These are phyloP conservation scores for Caenorhabditis angaria DNA, from an alignment of 2,888 invertebrate species.

Conservation along the genomic window DNA sequence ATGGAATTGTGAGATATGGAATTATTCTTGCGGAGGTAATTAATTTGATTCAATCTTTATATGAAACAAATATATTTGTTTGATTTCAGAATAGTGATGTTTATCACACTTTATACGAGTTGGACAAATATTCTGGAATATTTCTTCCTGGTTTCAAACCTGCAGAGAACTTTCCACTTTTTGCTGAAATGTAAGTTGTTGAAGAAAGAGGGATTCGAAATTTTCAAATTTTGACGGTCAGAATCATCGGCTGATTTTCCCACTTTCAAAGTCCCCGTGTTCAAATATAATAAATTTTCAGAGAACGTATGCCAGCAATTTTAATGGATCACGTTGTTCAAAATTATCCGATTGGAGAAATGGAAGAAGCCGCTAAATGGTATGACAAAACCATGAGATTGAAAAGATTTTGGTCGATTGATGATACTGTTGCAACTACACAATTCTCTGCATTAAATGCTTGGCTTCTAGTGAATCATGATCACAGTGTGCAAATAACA, in stretches of 20 bases:
- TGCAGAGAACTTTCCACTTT: constrained; percentile 45
- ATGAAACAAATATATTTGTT: no score
- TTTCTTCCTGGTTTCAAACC: constrained; percentile 85
- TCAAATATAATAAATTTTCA: constrained; percentile 29
- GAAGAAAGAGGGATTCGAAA: neutral
- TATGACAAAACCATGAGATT: constrained; percentile 78
- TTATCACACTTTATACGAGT: constrained; percentile 73
- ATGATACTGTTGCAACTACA: constrained; percentile 58
- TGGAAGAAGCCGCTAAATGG: constrained; percentile 80
- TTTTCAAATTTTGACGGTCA: no score
- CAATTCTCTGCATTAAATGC: constrained; percentile 62
- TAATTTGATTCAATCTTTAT: no score
- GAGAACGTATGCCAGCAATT: constrained; percentile 79
- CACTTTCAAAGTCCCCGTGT: no score
- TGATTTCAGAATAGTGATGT: constrained; percentile 48
- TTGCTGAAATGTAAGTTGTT: constrained; percentile 45
- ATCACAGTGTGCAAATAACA: constrained; percentile 60
- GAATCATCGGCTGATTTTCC: no score
- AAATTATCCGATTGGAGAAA: constrained; percentile 89
- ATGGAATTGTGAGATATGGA: no score
- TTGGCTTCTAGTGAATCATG: constrained; percentile 56
- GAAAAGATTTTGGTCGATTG: constrained; percentile 76
- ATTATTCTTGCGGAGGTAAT: no score
- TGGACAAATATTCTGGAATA: constrained; percentile 81
- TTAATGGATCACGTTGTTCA: constrained; percentile 96